Evolutionary conservation across 2,888 invertebrate species (phyloP), one percentile per base, ranked within the genome.

Genomic region (Lasioglossum calceatum): DNA sequence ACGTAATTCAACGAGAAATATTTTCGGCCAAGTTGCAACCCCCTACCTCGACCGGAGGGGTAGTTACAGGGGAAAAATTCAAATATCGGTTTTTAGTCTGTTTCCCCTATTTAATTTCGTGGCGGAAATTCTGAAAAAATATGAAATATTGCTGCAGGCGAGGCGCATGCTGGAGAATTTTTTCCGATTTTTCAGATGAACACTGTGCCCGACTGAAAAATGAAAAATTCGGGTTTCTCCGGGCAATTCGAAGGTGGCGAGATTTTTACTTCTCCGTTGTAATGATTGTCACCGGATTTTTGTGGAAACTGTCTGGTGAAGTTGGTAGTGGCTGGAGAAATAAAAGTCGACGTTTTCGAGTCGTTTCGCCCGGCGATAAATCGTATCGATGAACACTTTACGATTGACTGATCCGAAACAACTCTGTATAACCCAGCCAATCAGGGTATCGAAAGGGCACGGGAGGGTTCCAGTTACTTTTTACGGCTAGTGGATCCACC

Each of bases 401-500:
- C 44, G 61, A 73, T 32, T 61, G 32, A 54, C 71, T 44, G n/a
- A 61, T n/a, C 76, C 23, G 39, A 77, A 42, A 54, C 32, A 54
- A n/a, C 50, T 70, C 23, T 44, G n/a, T 23, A 36, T 54, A 79
- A 64, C 72, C 67, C 77, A 14, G 36, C n/a, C 70, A 70, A 82
- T 79, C 82, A 50, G 61, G 39, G 4, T 27, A n/a, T 32, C 23
- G 73, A 32, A 47, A 80, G 54, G 36, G 32, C n/a, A 23, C 5
- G 19, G 44, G 47, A 81, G 58, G 75, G 71, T 71, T 50, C 58
- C 58, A 61, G 47, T 58, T 81, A 76, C 71, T 74, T 47, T 58
- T 42, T 7, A n/a, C n/a, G 50, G 61, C 58, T 39, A 71, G 47
- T 50, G 81, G 77, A 85, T 81, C 79, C 61, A 16, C 44, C 61